Conservation (phyloP, 2,888 invertebrate genomes). For the Rotaria socialis region DNA sequence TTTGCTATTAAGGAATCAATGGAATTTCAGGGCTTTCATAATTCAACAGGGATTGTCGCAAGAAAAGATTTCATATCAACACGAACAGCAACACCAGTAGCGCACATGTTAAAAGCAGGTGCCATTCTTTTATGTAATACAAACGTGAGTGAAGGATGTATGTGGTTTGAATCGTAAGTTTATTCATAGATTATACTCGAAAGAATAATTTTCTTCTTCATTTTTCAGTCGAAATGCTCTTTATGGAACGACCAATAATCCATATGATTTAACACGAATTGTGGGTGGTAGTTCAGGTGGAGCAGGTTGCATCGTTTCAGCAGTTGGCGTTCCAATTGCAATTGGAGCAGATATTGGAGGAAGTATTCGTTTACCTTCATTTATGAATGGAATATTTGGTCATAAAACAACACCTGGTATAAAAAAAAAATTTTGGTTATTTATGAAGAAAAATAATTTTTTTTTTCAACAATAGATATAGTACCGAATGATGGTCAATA, state of each 20-base stretch:
- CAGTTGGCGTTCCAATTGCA: slow-evolving; percentile 78
- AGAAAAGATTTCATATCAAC: slow-evolving; percentile 67
- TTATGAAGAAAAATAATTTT: too few species aligned
- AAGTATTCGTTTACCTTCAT: slow-evolving; percentile 83
- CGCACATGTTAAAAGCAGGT: slow-evolving; percentile 68
- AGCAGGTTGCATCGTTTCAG: slow-evolving; percentile 66
- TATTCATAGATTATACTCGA: not conserved
- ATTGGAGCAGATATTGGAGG: slow-evolving; percentile 91
- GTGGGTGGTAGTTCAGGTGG: slow-evolving; percentile 76
- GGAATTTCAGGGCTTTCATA: slow-evolving; percentile 68
- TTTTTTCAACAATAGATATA: not conserved
- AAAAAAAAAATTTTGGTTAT: not conserved
- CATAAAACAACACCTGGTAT: slow-evolving; percentile 71
- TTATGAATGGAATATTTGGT: slow-evolving; percentile 81
- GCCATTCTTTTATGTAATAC: slow-evolving; percentile 77
- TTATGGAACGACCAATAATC: slow-evolving; percentile 75
- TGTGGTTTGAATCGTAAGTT: slow-evolving; percentile 75
- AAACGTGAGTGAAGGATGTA: slow-evolving; percentile 79
- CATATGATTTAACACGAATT: slow-evolving; percentile 71
- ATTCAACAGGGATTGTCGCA: slow-evolving; percentile 73
- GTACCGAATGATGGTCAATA: slow-evolving; percentile 68
- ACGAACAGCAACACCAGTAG: slow-evolving; percentile 70
- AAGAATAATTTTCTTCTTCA: not conserved
- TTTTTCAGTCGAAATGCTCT: slow-evolving; percentile 65
- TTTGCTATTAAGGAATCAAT: slow-evolving; percentile 87